Evolutionary conservation across 30 jellyfish, hydroid and myxozoan species (phyloP).

Genomic region (Nemopilema nomurai): DNA sequence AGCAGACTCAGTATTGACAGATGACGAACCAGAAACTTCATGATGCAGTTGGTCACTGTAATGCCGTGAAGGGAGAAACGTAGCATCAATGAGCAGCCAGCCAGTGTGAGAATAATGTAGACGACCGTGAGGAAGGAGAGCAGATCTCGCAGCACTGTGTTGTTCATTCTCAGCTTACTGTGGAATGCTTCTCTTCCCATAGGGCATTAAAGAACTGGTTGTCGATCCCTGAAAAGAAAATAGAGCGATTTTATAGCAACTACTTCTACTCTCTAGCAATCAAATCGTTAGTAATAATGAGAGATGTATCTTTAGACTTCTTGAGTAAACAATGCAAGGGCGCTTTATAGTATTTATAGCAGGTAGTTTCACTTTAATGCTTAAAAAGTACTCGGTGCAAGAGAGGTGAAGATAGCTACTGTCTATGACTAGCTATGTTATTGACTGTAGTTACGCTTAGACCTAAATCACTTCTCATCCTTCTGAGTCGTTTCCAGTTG

Average conservation of each 20-base stretch:
- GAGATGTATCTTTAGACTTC: too few species aligned
- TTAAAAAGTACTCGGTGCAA: too few species aligned
- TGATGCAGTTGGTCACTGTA: constrained; percentile 14
- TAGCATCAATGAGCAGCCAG: constrained; percentile 45
- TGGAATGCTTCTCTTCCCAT: background rate
- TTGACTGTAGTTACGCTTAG: too few species aligned
- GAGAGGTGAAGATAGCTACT: too few species aligned
- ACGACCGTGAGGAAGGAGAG: constrained; percentile 14
- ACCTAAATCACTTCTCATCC: too few species aligned
- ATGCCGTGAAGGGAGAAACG: constrained; percentile 50
- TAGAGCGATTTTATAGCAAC: background rate
- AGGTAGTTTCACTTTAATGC: too few species aligned
- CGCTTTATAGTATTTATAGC: too few species aligned
- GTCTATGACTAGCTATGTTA: too few species aligned
- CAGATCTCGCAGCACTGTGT: constrained; percentile 2
- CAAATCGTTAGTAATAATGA: too few species aligned
- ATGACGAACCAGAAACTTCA: constrained; percentile 49
- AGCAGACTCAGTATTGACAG: constrained; percentile 43
- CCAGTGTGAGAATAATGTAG: constrained; percentile 12
- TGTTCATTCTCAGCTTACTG: background rate
- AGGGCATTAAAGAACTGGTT: background rate
- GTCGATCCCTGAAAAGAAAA: background rate
- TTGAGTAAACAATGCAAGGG: too few species aligned
- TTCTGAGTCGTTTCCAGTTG: too few species aligned
- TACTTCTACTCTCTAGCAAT: too few species aligned